phyloP scores from a whole-genome alignment of 2,888 invertebrate species.

The Andrena flavipes region DNA sequence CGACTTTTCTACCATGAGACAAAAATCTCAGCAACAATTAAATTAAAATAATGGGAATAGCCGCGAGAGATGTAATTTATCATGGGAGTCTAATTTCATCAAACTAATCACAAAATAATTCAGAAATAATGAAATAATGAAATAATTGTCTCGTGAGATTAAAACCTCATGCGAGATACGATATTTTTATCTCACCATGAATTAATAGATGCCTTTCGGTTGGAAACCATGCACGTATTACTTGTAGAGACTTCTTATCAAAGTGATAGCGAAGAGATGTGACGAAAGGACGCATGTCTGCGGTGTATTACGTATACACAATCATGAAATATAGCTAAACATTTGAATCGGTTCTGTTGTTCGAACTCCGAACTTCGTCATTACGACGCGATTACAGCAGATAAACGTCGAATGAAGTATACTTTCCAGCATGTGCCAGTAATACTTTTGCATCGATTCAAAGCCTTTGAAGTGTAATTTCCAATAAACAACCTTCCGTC shows the following conservation, averaged over 20 bases:
- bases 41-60: too few species aligned
- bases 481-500: too few species aligned
- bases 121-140: too few species aligned
- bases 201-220: neutral
- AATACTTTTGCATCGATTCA: too few species aligned
- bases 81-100: too few species aligned
- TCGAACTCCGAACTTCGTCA: neutral
- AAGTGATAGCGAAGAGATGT: conserved; percentile 21
- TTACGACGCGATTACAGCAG: neutral
- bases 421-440: neutral
- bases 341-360: neutral
- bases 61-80: too few species aligned
- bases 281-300: conserved; percentile 1
- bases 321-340: conserved; percentile 7
- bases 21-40: too few species aligned
- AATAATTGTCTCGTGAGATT: too few species aligned
- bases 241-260: conserved; percentile 28
- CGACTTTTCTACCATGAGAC: too few species aligned
- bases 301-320: neutral
- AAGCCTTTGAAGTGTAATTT: too few species aligned
- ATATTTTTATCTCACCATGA: neutral
- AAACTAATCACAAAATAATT: too few species aligned
- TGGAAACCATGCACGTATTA: conserved; percentile 3
- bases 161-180: too few species aligned
- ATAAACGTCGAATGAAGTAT: neutral